Evolutionary conservation across 2,888 invertebrate genomes (phyloP).

Genomic region (Xanthorhoe spadicearia): DNA sequence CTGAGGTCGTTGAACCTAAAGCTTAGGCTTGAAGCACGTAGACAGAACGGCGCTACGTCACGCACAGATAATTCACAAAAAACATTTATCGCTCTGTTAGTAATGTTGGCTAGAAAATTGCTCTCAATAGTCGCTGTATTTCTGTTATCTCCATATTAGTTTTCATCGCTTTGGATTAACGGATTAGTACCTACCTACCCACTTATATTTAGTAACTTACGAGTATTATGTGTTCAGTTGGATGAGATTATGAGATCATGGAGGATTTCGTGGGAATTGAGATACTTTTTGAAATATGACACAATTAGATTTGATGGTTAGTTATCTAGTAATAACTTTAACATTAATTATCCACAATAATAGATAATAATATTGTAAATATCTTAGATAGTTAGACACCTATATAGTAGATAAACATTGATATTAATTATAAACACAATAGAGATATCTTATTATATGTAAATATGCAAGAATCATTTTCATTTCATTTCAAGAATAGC

Average conservation of each 20-base stretch:
- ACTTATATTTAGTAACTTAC: background rate
- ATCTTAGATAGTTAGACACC: too few species aligned
- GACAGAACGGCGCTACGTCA: slow-evolving; percentile 65
- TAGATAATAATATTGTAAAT: too few species aligned
- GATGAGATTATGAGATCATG: background rate
- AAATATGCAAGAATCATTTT: too few species aligned
- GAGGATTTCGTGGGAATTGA: too few species aligned
- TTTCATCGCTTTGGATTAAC: background rate
- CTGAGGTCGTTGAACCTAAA: slow-evolving; percentile 73
- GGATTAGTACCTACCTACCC: background rate
- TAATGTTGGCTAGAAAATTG: slow-evolving; percentile 53
- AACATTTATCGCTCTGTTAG: slow-evolving; percentile 49
- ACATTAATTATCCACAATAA: too few species aligned
- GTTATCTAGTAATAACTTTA: too few species aligned
- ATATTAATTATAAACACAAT: too few species aligned
- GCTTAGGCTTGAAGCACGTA: slow-evolving; percentile 64
- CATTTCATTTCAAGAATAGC: too few species aligned
- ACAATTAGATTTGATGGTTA: too few species aligned
- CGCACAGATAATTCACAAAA: slow-evolving; percentile 52
- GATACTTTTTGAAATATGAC: too few species aligned
- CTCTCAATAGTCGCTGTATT: slow-evolving; percentile 44
- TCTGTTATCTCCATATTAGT: slow-evolving; percentile 32
- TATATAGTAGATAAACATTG: too few species aligned
- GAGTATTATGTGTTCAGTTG: background rate
- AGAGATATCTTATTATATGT: too few species aligned